phyloP scores from a whole-genome alignment of 2,113 vertebrate species.

The Rhinopithecus roxellana region DNA sequence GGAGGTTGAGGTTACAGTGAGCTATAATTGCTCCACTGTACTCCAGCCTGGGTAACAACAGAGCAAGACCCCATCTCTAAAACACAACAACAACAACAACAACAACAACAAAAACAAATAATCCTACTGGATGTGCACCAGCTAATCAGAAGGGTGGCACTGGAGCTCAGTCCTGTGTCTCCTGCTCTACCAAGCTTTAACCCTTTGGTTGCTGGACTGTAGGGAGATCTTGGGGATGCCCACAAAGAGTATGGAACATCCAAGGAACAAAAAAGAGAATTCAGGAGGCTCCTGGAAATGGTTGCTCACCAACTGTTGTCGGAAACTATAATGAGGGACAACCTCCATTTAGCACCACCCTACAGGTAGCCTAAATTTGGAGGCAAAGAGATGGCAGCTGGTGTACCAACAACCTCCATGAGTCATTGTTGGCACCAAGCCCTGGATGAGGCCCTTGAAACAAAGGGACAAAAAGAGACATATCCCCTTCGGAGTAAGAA shows the following conservation, averaged over 20 bases:
- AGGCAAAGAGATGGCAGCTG: neutral
- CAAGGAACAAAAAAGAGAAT: no score
- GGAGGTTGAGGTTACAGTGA: no score
- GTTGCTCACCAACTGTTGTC: neutral
- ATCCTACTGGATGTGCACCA: neutral
- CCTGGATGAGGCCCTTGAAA: neutral
- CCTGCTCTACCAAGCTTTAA: neutral
- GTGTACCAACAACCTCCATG: neutral
- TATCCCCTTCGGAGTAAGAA: neutral
- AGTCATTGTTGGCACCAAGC: neutral
- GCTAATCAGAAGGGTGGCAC: neutral
- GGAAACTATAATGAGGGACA: neutral
- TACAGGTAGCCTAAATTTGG: neutral
- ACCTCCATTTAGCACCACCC: neutral
- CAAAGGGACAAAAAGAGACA: neutral
- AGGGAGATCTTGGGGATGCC: neutral
- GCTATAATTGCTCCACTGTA: no score
- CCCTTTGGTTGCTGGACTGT: neutral
- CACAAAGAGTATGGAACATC: neutral
- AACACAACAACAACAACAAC: no score
- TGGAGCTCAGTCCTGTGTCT: no score
- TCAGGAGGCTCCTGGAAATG: neutral
- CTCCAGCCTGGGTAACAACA: no score
- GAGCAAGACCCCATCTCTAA: no score
- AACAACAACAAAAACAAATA: neutral